Percentiles rank a stretch among this genome's conserved stretches.
Evolutionary conservation across 2,888 invertebrate species (phyloP).

Genomic region (Hirtodrosophila alboralis): DNA sequence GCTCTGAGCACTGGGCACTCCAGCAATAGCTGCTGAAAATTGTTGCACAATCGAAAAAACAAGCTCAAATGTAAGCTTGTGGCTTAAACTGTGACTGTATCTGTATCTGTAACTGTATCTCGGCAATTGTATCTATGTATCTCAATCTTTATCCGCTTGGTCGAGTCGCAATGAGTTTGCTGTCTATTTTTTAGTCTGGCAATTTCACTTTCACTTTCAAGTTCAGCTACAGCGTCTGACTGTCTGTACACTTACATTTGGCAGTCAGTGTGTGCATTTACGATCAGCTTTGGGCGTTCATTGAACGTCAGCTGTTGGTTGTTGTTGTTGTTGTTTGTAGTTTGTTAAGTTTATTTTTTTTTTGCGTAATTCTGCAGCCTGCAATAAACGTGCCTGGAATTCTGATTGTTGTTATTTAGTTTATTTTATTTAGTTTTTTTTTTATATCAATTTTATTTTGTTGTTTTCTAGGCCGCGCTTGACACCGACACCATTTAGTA

Average conservation of each 20-base stretch:
- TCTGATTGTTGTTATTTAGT: too few relatives aligned
- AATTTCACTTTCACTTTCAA: constrained; percentile 79
- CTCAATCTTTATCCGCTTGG: constrained; percentile 5
- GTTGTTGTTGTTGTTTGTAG: constrained; percentile 29
- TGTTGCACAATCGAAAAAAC: background rate
- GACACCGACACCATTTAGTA: constrained; percentile 75
- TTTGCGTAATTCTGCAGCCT: constrained; percentile 72
- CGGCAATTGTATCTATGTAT: constrained; percentile 1
- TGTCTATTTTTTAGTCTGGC: constrained; percentile 16
- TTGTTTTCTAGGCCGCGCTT: constrained; percentile 76
- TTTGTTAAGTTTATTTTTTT: constrained; percentile 28
- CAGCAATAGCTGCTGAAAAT: constrained; percentile 52
- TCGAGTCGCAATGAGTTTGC: constrained; percentile 6
- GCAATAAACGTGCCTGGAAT: constrained; percentile 53
- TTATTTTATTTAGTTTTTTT: constrained; percentile 9
- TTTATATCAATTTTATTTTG: constrained; percentile 15
- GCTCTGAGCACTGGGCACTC: constrained; percentile 74
- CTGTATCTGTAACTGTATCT: constrained; percentile 9
- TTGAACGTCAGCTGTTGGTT: constrained; percentile 73
- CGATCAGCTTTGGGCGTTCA: constrained; percentile 58
- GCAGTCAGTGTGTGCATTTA: constrained; percentile 59
- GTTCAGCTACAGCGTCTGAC: constrained; percentile 67
- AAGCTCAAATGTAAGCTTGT: constrained; percentile 1
- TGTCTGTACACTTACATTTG: constrained; percentile 62
- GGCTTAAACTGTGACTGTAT: constrained; percentile 1